A percentile compares a stretch with the other conserved stretches of the same genome.
These are phyloP conservation scores for Orius laevigatus DNA, from an alignment of 1,140 invertebrate species.

Conservation along the genomic window DNA sequence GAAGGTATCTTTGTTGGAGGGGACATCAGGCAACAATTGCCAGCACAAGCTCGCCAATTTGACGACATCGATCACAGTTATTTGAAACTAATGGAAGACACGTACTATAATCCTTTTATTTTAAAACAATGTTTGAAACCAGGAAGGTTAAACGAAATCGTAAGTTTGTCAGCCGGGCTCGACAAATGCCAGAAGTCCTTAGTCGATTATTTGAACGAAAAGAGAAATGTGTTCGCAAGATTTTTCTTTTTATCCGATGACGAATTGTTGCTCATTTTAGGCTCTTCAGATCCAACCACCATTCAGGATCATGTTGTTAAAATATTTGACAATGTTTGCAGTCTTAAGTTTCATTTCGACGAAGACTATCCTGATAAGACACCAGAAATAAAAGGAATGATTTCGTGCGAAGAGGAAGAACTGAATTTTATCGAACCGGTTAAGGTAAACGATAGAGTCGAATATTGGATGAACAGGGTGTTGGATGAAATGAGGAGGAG, in stretches of 20 bases:
- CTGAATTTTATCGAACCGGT: conserved; percentile 60
- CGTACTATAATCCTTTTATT: neutral
- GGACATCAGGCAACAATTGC: conserved; percentile 67
- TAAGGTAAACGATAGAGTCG: conserved; percentile 45
- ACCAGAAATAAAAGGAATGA: conserved; percentile 44
- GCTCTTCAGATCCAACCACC: conserved; percentile 53
- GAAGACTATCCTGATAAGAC: conserved; percentile 29
- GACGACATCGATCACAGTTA: conserved; percentile 58
- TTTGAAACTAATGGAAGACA: neutral
- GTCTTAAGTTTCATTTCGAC: conserved; percentile 45
- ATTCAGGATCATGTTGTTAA: conserved; percentile 21
- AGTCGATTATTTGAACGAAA: conserved; percentile 75
- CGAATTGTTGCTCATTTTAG: conserved; percentile 76
- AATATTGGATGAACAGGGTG: conserved; percentile 80
- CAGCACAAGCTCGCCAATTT: conserved; percentile 76
- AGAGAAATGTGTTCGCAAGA: conserved; percentile 68
- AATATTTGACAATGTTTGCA: conserved; percentile 84
- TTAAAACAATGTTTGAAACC: conserved; percentile 40
- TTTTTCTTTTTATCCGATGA: conserved; percentile 91
- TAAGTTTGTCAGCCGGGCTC: conserved; percentile 49
- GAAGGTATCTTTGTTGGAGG: conserved; percentile 81
- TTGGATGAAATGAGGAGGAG: conserved; percentile 66
- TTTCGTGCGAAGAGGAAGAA: conserved; percentile 69
- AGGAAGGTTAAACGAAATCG: conserved; percentile 53
- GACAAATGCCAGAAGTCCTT: conserved; percentile 83